Base-by-base conservation (phyloP, 2,888 invertebrate species). In the Asteroscopus sphinx region DNA sequence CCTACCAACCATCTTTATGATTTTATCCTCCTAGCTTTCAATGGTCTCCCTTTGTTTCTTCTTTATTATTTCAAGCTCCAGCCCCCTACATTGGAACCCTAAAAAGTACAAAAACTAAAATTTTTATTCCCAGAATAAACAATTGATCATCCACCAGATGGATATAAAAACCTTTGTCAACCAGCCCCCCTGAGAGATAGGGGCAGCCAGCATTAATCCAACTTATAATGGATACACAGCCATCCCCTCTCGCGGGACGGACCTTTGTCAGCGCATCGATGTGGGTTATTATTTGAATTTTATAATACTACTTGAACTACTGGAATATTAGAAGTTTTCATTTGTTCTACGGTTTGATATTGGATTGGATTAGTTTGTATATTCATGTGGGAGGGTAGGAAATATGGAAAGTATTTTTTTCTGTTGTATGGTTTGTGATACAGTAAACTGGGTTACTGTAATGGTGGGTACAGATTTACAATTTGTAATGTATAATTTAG, bases 201-300 rank as follows among this genome's bases (percentile, higher is more conserved):
- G 79, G 79, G 83, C 79, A 78, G 60, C 73, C 73, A 58, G 79
- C 83, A 86, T 87, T 88, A 86, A 89, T 89, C 86, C 87, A 89
- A 90, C 83, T 89, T 90, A 88, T 89, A 89, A 89, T 89, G 85
- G 87, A 84, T 82, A 86, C 81, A 73, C 80, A 69, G 78, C 70
- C 67, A 52, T 46, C 25, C 64, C 61, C 70, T 82, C 86, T 76
- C 76, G 2, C 60, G 78, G 85, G 82, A 77, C 58, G 13, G 74
- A 71, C 88, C 89, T 83, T 81, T 86, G 87, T 89, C 86, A 86
- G 79, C 85, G 81, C 55, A 73, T 77, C 85, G 83, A 87, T 85
- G 80, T 81, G 79, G 81, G 80, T 75, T 81, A 81, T 82, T 77
- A 85, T 87, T 85, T 85, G 82, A 85, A 86, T 86, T 85, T 84